These are phyloP conservation scores for Cyrtodaria siliqua DNA, from an alignment of 2,888 invertebrate species.

Conservation along the genomic window DNA sequence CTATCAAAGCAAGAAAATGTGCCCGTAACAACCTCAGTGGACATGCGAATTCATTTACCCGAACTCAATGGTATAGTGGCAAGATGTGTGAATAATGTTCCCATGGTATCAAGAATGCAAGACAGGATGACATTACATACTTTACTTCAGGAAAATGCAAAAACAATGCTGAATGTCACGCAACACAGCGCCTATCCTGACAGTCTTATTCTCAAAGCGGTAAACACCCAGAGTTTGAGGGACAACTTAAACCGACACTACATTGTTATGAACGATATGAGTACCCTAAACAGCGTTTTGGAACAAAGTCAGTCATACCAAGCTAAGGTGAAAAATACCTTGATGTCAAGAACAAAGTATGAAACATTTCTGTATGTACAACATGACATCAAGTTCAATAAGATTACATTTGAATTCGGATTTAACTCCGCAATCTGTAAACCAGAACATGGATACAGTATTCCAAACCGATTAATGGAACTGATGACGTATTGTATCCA, in stretches of 20 bases:
- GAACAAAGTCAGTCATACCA: not conserved
- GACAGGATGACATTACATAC: not conserved
- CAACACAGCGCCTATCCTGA: constrained; percentile 12
- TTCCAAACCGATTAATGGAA: no score
- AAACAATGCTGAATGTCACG: not conserved
- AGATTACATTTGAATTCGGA: constrained; percentile 14
- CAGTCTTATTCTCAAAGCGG: not conserved
- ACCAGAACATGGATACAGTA: no score
- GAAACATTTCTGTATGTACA: constrained; percentile 17
- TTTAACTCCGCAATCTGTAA: constrained; percentile 10
- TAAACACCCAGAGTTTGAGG: not conserved
- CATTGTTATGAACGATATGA: constrained; percentile 14
- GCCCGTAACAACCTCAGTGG: constrained; percentile 2
- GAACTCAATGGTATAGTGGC: constrained; percentile 2
- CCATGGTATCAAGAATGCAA: not conserved
- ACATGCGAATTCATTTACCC: constrained; percentile 17
- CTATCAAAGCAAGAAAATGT: not conserved
- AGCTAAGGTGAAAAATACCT: not conserved
- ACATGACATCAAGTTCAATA: not conserved
- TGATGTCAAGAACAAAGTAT: not conserved
- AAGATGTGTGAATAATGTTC: constrained; percentile 12
- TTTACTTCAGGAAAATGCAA: constrained; percentile 3
- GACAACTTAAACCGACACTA: constrained; percentile 3
- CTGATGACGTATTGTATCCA: no score
- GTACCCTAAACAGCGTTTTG: not conserved